These are phyloP conservation scores for Araneus ventricosus DNA, from an alignment of 1,140 invertebrate genomes.

Conservation along the genomic window DNA sequence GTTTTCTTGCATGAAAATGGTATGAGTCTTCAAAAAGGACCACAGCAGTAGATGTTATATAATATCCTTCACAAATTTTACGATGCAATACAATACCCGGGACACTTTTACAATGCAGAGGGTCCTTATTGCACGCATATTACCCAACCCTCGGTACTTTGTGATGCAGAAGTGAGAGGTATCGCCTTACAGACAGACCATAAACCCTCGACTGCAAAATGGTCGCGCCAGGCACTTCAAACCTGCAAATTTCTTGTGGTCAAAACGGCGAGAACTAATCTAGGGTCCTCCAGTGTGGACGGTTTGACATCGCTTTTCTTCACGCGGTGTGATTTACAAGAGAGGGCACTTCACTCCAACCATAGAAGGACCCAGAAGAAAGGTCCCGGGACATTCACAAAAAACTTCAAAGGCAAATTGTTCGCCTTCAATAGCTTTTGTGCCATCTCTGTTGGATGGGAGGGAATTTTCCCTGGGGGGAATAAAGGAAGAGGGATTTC, in stretches of 20 bases:
- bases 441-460: neutral
- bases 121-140: neutral
- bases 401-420: neutral
- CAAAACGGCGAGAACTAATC: conserved; percentile 37
- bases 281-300: neutral
- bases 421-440: conserved; percentile 17
- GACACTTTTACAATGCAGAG: neutral
- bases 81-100: neutral
- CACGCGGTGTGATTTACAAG: conserved; percentile 19
- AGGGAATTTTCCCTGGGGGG: neutral
- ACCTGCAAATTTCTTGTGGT: neutral
- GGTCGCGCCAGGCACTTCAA: neutral
- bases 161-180: conserved; percentile 32
- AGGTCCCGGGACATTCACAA: neutral
- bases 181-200: neutral
- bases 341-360: neutral
- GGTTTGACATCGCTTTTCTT: conserved; percentile 46
- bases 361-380: neutral
- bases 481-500: neutral
- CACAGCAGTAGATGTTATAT: too few relatives aligned
- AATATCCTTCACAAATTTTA: neutral
- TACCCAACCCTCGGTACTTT: conserved; percentile 24
- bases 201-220: conserved; percentile 29
- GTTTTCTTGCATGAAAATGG: too few relatives aligned
- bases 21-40: too few relatives aligned